Evolutionary conservation across 2,888 invertebrate species (phyloP).

Genomic region (Cecidostiba fungosa): DNA sequence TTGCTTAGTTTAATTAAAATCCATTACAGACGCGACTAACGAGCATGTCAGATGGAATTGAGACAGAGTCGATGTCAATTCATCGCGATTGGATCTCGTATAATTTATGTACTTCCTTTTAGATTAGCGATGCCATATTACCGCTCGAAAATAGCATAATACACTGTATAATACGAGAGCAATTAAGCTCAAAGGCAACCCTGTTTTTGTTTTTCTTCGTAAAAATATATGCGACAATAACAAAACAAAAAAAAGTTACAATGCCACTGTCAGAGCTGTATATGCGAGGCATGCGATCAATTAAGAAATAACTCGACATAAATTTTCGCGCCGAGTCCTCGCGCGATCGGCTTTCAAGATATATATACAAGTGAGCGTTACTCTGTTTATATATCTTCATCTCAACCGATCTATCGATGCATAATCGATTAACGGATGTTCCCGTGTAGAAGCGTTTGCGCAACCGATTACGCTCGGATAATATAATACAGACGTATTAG

Average conservation of each 20-base stretch:
- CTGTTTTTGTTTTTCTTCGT: background rate
- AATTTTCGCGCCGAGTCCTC: background rate
- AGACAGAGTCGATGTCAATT: background rate
- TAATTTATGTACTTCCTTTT: background rate
- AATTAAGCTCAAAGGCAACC: background rate
- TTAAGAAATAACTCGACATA: background rate
- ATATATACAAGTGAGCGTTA: background rate
- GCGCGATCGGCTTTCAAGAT: background rate
- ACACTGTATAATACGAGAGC: too few species aligned
- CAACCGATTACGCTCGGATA: constrained; percentile 15
- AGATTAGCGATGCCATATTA: background rate
- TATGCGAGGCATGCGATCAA: background rate
- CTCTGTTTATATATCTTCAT: background rate
- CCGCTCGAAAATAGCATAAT: too few species aligned
- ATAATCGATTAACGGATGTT: constrained; percentile 40
- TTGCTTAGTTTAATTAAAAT: background rate
- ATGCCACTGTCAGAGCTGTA: background rate
- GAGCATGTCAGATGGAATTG: background rate
- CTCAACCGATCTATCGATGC: background rate
- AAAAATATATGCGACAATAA: background rate
- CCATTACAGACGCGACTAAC: background rate
- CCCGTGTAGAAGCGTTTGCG: background rate
- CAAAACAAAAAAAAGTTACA: background rate
- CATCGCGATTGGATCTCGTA: background rate
- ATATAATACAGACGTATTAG: background rate